Base-by-base conservation (phyloP, 2,888 invertebrate genomes). In the Trachelus iudaicus region DNA sequence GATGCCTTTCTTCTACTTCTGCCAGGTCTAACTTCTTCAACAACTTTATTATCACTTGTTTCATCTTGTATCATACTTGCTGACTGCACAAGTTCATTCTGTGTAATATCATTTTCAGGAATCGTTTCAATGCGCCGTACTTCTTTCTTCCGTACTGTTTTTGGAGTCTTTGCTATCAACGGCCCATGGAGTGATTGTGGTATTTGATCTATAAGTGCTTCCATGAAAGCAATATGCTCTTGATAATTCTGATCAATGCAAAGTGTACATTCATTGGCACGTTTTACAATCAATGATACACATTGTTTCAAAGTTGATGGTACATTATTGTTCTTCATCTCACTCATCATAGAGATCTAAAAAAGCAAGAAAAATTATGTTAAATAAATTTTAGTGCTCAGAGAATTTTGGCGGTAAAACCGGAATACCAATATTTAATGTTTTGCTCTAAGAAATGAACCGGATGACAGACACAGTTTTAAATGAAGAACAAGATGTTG, bases 111-210 rank as follows among this genome's bases (percentile, higher is more conserved):
- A 79, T 90, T 80, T 80, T 91, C 91, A 11, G 86, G 89, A 79
- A 91, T 91, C 1, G 91, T 88, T 78, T 88, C 87, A 4, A 90
- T 90, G 73, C 85, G 86, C 69, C 85, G 85, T 1, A 78, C 0
- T 30, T 76, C 81, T 37, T 56, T 87, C 33, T 87, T 89, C 30
- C 81, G 86, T 2, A 77, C 11, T 23, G 83, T 69, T 79, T 88
- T 90, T 6, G 91, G 90, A 1, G 91, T 90, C 76, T 91, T 90
- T 1, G 85, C 81, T 13, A 91, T 78, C n/a, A 90, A 73, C 13
- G 88, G 86, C 0, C 81, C 86, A 6, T 85, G 81, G 2, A 77
- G 69, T 1, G 86, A 79, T 31, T 83, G 75, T 0, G 83, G 83
- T 77, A 90, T 85, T 81, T 90, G 89, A 6, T 80, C 69, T 1